These are phyloP conservation scores for Aphelinus certus DNA, from an alignment of 1,140 invertebrate species.

Conservation along the genomic window DNA sequence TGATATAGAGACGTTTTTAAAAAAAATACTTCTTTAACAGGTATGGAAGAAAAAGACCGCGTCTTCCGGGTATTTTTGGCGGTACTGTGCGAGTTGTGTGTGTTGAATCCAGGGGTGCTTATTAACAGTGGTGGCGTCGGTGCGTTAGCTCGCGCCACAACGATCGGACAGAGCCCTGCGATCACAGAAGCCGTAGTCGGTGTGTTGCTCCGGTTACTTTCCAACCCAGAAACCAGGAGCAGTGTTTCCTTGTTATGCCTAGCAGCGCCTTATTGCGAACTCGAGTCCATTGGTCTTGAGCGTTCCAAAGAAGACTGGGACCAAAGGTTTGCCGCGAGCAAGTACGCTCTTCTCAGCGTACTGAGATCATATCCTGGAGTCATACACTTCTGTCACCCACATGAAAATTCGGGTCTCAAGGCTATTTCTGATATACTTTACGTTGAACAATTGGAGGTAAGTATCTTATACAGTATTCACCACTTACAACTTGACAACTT, in stretches of 20 bases:
- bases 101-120: slow-evolving; percentile 83
- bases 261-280: slow-evolving; percentile 92
- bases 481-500: too few species aligned
- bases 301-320: slow-evolving; percentile 80
- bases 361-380: slow-evolving; percentile 91
- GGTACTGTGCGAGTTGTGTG: slow-evolving; percentile 86
- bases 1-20: not conserved
- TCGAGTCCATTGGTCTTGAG: slow-evolving; percentile 76
- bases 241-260: slow-evolving; percentile 83
- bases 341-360: slow-evolving; percentile 84
- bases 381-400: slow-evolving; percentile 84
- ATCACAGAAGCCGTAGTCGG: slow-evolving; percentile 88
- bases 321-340: slow-evolving; percentile 82
- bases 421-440: slow-evolving; percentile 89
- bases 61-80: slow-evolving; percentile 84
- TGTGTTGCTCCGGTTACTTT: slow-evolving; percentile 86
- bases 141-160: slow-evolving; percentile 81
- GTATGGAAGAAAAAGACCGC: slow-evolving; percentile 79
- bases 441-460: slow-evolving; percentile 86
- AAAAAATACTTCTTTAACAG: slow-evolving; percentile 69
- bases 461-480: not conserved
- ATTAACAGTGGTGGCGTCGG: slow-evolving; percentile 85
- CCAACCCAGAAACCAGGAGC: slow-evolving; percentile 84
- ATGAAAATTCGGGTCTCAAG: slow-evolving; percentile 76
- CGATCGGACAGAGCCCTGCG: slow-evolving; percentile 81